Conservation (phyloP, 2,797 vertebrate species). For the Lacerta bilineata region DNA sequence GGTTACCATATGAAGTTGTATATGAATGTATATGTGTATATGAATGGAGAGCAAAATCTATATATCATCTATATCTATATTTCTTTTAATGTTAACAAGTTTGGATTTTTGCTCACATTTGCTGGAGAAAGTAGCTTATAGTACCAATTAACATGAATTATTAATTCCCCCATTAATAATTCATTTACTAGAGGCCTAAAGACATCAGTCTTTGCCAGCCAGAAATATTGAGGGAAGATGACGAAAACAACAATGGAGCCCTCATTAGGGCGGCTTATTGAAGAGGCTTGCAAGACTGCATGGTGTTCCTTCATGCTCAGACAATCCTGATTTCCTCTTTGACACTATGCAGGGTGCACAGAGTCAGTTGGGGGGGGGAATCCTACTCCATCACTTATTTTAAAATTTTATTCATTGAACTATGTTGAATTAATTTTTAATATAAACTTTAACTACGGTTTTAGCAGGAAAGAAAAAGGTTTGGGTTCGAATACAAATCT, state of each 20-base stretch:
- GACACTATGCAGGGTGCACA: slow-evolving; percentile 65
- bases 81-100: slow-evolving; percentile 82
- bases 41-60: slow-evolving; percentile 68
- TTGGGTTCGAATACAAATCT: neutral
- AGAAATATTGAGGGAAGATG: slow-evolving; percentile 77
- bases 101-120: slow-evolving; percentile 83
- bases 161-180: slow-evolving; percentile 90
- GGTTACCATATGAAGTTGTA: too few species aligned
- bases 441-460: neutral
- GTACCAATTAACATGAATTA: slow-evolving; percentile 95
- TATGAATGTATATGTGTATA: slow-evolving; percentile 19
- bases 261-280: slow-evolving; percentile 74
- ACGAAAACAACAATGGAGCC: slow-evolving; percentile 75
- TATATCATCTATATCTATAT: slow-evolving; percentile 70
- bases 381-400: slow-evolving; percentile 49
- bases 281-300: slow-evolving; percentile 69
- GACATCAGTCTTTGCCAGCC: slow-evolving; percentile 82
- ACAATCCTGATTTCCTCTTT: slow-evolving; percentile 76
- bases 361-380: slow-evolving; percentile 50
- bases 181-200: slow-evolving; percentile 86
- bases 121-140: slow-evolving; percentile 88
- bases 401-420: neutral
- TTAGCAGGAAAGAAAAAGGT: neutral
- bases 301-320: slow-evolving; percentile 72
- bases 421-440: neutral